Base-by-base conservation (phyloP, 92 coral and sea anemone genomes). In the Zoanthus sansibaricus region DNA sequence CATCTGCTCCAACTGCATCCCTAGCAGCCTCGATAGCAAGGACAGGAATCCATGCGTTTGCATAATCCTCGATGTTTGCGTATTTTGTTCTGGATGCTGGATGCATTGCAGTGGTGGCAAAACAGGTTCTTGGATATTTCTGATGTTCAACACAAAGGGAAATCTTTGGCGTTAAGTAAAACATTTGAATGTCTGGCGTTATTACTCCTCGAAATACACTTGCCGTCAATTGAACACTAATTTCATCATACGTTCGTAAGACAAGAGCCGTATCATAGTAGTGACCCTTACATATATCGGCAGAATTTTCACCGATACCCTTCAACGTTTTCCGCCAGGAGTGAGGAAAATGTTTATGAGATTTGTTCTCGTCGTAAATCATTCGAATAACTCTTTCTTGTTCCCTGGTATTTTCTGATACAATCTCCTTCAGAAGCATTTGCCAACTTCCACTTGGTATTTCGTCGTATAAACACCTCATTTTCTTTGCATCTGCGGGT, bases 101-200 rank as follows among this genome's bases (percentile, higher is more conserved):
- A 7, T 86, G 90, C 68, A 86, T 69, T 25, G 94, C 88, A 17
- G 88, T 89, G 62, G 80, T 89, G 4, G 94, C 97, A 87, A 97
- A 97, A 54, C 97, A 95, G 18, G 59, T 88, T 15, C 91, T 88
- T 44, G 99, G 95, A 51, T 84, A 90, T 55, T 72, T 87, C 30
- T 92, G 98, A 77, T 97, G 99, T 82, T 97, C 99, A 20, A 97
- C 49, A 82, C 99, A 97, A n/a, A 92, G 79, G 20, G 82, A 86
- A 3, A 97, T 84, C 32, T 92, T 67, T 6, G 94, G 71, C 18
- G 95, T 79, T 0, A 95, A 58, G 78, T 92, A 90, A 79, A 95
- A 91, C 47, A 97, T 86, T 83, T 97, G 99, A 52, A 95, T 88
- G 25, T 91, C 94, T 13, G 99, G 99, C 6, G 83, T 49, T 9